Evolutionary conservation across 2,113 vertebrate genomes (phyloP).

Genomic region (Oryzias woworae): DNA sequence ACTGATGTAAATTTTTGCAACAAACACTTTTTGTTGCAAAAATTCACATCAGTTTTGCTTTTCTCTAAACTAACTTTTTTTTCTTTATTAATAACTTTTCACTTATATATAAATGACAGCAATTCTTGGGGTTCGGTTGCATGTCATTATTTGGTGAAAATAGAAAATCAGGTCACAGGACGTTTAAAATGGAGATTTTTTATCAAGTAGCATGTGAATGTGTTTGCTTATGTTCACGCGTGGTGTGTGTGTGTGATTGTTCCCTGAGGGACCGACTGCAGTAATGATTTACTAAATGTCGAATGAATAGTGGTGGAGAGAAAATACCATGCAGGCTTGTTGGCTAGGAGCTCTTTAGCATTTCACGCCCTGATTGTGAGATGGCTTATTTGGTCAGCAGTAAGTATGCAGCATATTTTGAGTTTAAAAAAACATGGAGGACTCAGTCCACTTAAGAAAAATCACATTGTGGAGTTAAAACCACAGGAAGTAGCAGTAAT

Average conservation of each 20-base stretch:
- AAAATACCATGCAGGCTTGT: slow-evolving; percentile 69
- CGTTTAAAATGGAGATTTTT: slow-evolving; percentile 61
- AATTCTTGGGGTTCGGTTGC: slow-evolving; percentile 9
- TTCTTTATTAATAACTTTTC: background rate
- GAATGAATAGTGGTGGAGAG: slow-evolving; percentile 72
- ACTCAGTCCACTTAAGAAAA: slow-evolving; percentile 28
- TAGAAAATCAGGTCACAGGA: slow-evolving; percentile 67
- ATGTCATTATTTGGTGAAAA: slow-evolving; percentile 50
- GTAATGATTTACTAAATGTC: slow-evolving; percentile 80
- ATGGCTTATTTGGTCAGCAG: slow-evolving; percentile 58
- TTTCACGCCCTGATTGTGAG: slow-evolving; percentile 80
- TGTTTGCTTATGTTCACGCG: slow-evolving; percentile 6
- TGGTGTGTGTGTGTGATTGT: slow-evolving; percentile 38
- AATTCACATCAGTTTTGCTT: slow-evolving; percentile 1
- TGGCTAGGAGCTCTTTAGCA: slow-evolving; percentile 75
- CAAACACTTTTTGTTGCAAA: background rate
- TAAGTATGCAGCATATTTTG: slow-evolving; percentile 34
- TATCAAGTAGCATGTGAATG: slow-evolving; percentile 31
- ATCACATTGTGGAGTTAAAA: background rate
- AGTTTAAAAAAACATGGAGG: slow-evolving; percentile 37
- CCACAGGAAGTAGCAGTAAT: no score
- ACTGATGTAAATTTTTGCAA: no score
- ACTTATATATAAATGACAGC: slow-evolving; percentile 11
- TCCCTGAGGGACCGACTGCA: slow-evolving; percentile 50
- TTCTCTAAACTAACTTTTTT: background rate